Percentiles rank a stretch among this genome's conserved stretches.
These are phyloP conservation scores for Limnephilus rhombicus DNA, from an alignment of 2,888 invertebrate species.

Conservation along the genomic window DNA sequence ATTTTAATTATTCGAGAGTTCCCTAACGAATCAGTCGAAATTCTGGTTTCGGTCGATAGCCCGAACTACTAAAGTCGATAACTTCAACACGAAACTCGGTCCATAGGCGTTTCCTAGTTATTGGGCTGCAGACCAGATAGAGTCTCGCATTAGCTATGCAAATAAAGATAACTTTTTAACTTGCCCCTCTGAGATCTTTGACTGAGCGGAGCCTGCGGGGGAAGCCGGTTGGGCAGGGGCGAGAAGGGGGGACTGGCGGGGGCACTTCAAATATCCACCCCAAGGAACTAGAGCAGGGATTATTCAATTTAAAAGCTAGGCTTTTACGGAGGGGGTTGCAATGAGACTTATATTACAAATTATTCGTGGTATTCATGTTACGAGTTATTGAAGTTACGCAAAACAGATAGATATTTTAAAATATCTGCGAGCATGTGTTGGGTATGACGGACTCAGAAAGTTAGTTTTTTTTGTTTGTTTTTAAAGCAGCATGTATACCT, in stretches of 20 bases:
- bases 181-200: slow-evolving; percentile 60
- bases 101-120: slow-evolving; percentile 30
- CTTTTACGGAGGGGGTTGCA: slow-evolving; percentile 27
- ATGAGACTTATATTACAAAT: slow-evolving; percentile 18
- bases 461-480: no score
- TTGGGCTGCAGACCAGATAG: slow-evolving; percentile 32
- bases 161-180: slow-evolving; percentile 65
- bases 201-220: slow-evolving; percentile 37
- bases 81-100: slow-evolving; percentile 29
- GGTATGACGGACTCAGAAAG: no score
- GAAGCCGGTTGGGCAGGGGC: neutral
- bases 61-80: slow-evolving; percentile 21
- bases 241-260: neutral
- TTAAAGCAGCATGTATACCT: no score
- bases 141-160: slow-evolving; percentile 60
- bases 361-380: neutral
- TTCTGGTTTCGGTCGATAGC: neutral
- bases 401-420: neutral
- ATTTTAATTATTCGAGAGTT: neutral
- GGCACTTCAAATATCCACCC: slow-evolving; percentile 35
- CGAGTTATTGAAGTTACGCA: neutral
- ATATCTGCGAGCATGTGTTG: neutral
- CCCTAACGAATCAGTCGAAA: neutral
- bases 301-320: slow-evolving; percentile 40
- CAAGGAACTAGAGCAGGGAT: neutral